Conservation (phyloP, 2,888 invertebrate genomes). For the Ligdia adustata region DNA sequence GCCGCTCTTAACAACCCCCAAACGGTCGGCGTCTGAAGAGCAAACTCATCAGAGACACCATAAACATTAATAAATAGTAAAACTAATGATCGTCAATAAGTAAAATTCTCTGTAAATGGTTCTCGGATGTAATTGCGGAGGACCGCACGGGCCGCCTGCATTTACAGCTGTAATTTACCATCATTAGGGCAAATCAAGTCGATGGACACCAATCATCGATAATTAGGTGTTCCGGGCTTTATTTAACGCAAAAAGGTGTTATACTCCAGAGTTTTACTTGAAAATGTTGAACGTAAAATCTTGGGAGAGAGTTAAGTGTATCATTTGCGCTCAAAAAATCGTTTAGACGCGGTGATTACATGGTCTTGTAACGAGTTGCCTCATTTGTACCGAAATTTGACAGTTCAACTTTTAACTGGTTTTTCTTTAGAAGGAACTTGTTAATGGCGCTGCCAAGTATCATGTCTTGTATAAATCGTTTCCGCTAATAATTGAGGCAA, state of each 20-base stretch:
- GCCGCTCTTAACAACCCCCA: slow-evolving; percentile 21
- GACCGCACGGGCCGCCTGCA: slow-evolving; percentile 59
- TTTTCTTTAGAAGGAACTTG: slow-evolving; percentile 13
- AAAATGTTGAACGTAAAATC: slow-evolving; percentile 43
- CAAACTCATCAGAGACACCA: slow-evolving; percentile 28
- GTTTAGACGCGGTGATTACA: slow-evolving; percentile 55
- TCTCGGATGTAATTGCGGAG: slow-evolving; percentile 45
- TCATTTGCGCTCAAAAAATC: slow-evolving; percentile 61
- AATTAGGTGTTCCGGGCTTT: slow-evolving; percentile 70
- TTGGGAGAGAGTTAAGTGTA: slow-evolving; percentile 41
- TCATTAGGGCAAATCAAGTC: slow-evolving; percentile 75
- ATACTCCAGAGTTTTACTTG: slow-evolving; percentile 47
- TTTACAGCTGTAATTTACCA: slow-evolving; percentile 67
- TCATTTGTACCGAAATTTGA: slow-evolving; percentile 37
- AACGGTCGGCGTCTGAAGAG: slow-evolving; percentile 31
- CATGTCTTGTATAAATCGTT: slow-evolving; percentile 10
- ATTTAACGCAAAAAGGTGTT: slow-evolving; percentile 76
- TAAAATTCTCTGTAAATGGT: slow-evolving; percentile 56
- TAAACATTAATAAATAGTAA: slow-evolving; percentile 52
- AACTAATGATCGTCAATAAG: slow-evolving; percentile 55
- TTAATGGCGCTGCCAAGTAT: slow-evolving; percentile 18
- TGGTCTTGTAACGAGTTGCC: slow-evolving; percentile 36
- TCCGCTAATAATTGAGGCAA: slow-evolving; percentile 9
- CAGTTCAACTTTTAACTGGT: slow-evolving; percentile 15
- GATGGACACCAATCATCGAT: slow-evolving; percentile 69